Percentiles rank a stretch among this genome's conserved stretches.
phyloP scores from a whole-genome alignment of 2,113 vertebrate genomes.

The Centropus unirufus region DNA sequence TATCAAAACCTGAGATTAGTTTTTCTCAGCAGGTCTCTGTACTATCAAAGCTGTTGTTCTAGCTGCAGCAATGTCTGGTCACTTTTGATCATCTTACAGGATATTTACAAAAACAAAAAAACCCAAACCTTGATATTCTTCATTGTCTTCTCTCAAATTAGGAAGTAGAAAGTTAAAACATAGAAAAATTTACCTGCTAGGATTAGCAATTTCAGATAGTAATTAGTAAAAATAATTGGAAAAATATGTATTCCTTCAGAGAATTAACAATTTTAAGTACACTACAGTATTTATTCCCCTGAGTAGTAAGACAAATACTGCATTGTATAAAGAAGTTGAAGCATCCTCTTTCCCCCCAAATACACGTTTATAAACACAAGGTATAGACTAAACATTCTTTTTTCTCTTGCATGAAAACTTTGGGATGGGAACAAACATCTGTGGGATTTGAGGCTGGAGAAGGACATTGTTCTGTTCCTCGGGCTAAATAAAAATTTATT shows the following conservation, averaged over 20 bases:
- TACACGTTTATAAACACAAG: neutral
- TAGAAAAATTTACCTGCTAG: neutral
- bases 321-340: neutral
- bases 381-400: conserved; percentile 1
- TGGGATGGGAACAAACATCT: neutral
- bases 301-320: neutral
- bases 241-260: neutral
- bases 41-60: neutral
- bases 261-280: neutral
- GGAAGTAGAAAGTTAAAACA: neutral
- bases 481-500: neutral
- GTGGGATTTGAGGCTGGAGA: neutral
- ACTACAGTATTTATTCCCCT: neutral
- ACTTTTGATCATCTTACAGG: neutral
- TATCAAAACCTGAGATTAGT: neutral
- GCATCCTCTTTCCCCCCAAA: neutral
- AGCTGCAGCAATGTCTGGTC: neutral
- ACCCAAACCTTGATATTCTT: neutral
- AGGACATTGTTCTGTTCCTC: neutral
- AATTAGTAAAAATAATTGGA: neutral
- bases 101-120: neutral
- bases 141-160: neutral
- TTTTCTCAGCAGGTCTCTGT: neutral
- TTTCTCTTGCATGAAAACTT: conserved; percentile 21
- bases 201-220: neutral